These are phyloP conservation scores for Trisateles emortualis DNA, from an alignment of 2,888 invertebrate genomes.

Conservation along the genomic window DNA sequence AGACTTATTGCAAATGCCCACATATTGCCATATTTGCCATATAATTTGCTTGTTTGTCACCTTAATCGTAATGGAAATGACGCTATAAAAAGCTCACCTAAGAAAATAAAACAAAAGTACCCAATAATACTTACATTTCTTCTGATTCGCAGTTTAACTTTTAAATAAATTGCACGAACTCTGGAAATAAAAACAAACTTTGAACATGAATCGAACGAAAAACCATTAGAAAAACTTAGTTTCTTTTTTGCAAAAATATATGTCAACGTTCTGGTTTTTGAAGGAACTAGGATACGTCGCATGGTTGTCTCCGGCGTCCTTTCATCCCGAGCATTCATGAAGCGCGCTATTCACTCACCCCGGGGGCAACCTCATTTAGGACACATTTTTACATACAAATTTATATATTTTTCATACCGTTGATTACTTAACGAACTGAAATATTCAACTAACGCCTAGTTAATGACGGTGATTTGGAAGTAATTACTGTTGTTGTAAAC, in stretches of 20 bases:
- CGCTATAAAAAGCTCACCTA: no score
- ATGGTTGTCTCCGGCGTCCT: conserved; percentile 28
- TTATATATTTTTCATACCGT: conserved; percentile 24
- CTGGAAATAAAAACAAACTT: conserved; percentile 15
- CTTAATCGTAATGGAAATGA: no score
- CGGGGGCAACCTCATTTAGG: conserved; percentile 42
- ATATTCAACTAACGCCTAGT: conserved; percentile 9
- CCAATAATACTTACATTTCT: neutral
- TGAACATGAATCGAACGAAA: conserved; percentile 14
- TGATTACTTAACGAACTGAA: conserved; percentile 32
- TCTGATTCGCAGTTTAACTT: conserved; percentile 3
- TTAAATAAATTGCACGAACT: conserved; percentile 9
- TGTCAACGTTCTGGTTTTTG: conserved; percentile 16
- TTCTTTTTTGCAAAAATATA: conserved; percentile 17
- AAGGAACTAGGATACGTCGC: conserved; percentile 40
- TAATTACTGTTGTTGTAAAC: neutral
- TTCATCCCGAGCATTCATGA: conserved; percentile 36
- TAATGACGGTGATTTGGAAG: conserved; percentile 4
- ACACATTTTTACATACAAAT: conserved; percentile 41
- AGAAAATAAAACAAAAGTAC: neutral
- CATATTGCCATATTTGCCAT: no score
- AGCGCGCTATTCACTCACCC: conserved; percentile 38
- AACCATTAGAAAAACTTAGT: conserved; percentile 8
- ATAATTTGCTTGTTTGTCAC: no score
- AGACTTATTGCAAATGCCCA: no score